phyloP scores from a whole-genome alignment of 2,113 vertebrate genomes.

The Muscicapa adusta region DNA sequence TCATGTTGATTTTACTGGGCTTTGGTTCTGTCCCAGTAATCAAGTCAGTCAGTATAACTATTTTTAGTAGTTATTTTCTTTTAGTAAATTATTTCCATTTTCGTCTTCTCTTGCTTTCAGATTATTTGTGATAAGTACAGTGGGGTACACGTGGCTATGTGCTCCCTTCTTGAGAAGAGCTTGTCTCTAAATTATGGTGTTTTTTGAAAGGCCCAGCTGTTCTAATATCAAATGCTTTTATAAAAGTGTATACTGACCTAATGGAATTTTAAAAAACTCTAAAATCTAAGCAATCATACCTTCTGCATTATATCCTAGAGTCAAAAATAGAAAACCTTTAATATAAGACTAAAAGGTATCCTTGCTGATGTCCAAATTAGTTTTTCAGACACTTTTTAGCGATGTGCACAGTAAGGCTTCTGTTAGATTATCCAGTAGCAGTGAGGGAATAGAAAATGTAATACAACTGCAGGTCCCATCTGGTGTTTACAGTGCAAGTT shows the following conservation, averaged over 20 bases:
- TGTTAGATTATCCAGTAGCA: neutral
- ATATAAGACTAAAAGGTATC: neutral
- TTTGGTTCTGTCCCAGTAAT: neutral
- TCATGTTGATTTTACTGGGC: neutral
- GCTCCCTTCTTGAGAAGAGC: neutral
- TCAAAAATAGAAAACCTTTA: neutral
- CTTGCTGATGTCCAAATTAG: neutral
- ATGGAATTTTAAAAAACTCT: neutral
- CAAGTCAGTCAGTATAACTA: neutral
- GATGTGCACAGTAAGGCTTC: neutral
- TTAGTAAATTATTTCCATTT: neutral
- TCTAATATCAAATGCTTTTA: neutral
- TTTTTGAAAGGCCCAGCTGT: neutral
- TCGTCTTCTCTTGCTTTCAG: neutral
- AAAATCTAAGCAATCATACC: neutral
- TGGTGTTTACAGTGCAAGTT: neutral
- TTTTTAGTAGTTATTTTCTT: neutral
- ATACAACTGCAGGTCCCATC: neutral
- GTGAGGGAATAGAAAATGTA: neutral
- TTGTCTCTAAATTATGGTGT: neutral
- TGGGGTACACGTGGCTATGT: neutral
- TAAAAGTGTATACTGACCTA: neutral
- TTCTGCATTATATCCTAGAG: neutral
- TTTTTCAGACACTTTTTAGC: neutral
- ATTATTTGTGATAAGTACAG: neutral